Evolutionary conservation across 2,888 invertebrate genomes (phyloP).

Genomic region (Drosophila affinis): DNA sequence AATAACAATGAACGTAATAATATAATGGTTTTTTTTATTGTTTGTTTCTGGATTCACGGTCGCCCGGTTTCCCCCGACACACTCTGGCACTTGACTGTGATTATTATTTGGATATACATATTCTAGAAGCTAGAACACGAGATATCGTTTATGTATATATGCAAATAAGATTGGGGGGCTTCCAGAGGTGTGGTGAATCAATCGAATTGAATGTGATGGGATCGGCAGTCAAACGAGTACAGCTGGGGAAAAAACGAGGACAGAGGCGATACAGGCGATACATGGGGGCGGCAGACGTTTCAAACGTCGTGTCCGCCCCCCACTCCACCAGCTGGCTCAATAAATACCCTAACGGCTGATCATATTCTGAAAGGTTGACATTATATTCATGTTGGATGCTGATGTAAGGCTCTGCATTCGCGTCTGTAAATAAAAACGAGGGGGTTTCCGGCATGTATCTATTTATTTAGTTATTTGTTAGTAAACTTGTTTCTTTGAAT

Average conservation of each 20-base stretch:
- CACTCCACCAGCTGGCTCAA: neutral
- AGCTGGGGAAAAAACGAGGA: slow-evolving; percentile 41
- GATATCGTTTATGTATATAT: no score
- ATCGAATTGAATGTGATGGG: no score
- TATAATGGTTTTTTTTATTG: slow-evolving; percentile 43
- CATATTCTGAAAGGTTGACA: slow-evolving; percentile 94
- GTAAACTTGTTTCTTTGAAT: neutral
- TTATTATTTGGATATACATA: slow-evolving; percentile 3
- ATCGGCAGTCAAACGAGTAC: slow-evolving; percentile 42
- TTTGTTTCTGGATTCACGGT: slow-evolving; percentile 14
- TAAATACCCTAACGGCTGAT: slow-evolving; percentile 96
- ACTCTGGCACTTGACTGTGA: slow-evolving; percentile 15
- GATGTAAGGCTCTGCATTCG: slow-evolving; percentile 97
- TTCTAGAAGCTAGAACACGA: neutral
- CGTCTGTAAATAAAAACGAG: slow-evolving; percentile 90
- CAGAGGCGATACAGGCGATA: neutral
- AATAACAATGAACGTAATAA: slow-evolving; percentile 68
- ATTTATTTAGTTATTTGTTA: neutral
- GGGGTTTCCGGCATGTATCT: neutral
- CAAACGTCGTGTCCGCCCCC: slow-evolving; percentile 57
- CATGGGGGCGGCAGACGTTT: slow-evolving; percentile 50
- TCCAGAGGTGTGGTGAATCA: neutral
- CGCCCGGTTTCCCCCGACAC: slow-evolving; percentile 8
- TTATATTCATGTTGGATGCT: slow-evolving; percentile 91
- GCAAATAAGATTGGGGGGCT: neutral